Evolutionary conservation across 1,140 invertebrate species (phyloP).

Genomic region (Camponotus floridanus): DNA sequence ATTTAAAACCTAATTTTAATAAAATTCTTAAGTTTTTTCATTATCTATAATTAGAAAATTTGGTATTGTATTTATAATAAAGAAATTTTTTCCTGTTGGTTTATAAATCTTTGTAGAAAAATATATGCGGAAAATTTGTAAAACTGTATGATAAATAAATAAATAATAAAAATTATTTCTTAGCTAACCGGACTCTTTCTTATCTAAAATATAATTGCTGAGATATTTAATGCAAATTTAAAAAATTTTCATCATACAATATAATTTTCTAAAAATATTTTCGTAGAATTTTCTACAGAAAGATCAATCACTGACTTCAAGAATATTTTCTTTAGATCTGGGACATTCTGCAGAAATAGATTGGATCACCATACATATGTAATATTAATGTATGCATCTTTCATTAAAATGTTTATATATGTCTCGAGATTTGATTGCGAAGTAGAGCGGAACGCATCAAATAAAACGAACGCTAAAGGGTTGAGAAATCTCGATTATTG

Average conservation of each 20-base stretch:
- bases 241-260: neutral
- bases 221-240: neutral
- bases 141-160: neutral
- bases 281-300: neutral
- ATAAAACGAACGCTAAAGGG: neutral
- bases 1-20: neutral
- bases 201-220: neutral
- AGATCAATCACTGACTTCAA: neutral
- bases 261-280: neutral
- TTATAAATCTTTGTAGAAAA: neutral
- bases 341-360: neutral
- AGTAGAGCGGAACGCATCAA: neutral
- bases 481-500: slow-evolving; percentile 19
- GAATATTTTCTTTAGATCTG: neutral
- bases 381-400: neutral
- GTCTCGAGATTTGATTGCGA: neutral
- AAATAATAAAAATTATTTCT: neutral
- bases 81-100: neutral
- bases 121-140: neutral
- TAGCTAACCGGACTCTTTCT: neutral
- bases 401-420: neutral
- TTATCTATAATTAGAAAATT: neutral
- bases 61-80: neutral
- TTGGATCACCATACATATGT: neutral
- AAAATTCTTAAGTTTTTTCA: neutral